Conservation (phyloP, 1,140 invertebrate genomes). For the Caligus rogercresseyi region DNA sequence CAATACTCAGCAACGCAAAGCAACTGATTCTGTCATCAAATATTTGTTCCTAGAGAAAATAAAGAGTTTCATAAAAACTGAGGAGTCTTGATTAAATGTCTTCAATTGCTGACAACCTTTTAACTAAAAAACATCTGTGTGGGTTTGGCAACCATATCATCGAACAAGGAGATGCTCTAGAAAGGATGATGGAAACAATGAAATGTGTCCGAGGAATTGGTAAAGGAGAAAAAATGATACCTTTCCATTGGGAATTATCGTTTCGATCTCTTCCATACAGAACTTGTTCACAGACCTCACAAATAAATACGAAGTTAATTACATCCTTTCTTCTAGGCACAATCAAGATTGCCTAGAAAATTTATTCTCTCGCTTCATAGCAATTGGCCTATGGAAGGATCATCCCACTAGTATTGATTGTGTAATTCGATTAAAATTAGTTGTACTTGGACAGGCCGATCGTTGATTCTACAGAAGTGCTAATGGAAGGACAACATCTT, state of each 20-base stretch:
- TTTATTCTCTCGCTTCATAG: slow-evolving; percentile 22
- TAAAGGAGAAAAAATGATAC: slow-evolving; percentile 17
- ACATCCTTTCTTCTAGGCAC: slow-evolving; percentile 20
- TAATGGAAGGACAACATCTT: not conserved
- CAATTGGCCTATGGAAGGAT: slow-evolving; percentile 19
- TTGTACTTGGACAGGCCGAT: slow-evolving; percentile 18
- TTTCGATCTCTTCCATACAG: slow-evolving; percentile 21
- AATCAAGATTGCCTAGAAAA: slow-evolving; percentile 23
- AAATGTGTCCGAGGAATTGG: slow-evolving; percentile 7
- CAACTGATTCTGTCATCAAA: slow-evolving; percentile 17
- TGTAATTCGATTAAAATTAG: slow-evolving; percentile 19
- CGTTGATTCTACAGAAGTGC: not conserved
- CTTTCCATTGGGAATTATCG: slow-evolving; percentile 23
- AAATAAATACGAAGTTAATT: not conserved
- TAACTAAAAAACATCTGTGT: slow-evolving; percentile 16
- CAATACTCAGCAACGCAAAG: slow-evolving; percentile 6
- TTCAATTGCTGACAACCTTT: too few species aligned
- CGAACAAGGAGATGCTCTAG: slow-evolving; percentile 20
- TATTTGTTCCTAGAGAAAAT: not conserved
- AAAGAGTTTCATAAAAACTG: slow-evolving; percentile 20
- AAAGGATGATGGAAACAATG: slow-evolving; percentile 6
- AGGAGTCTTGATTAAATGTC: slow-evolving; percentile 22
- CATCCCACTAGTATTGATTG: too few species aligned
- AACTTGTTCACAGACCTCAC: slow-evolving; percentile 19
- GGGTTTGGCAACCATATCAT: slow-evolving; percentile 18